These are phyloP conservation scores for Xiphydria camelus DNA, from an alignment of 2,888 invertebrate species.

Conservation along the genomic window DNA sequence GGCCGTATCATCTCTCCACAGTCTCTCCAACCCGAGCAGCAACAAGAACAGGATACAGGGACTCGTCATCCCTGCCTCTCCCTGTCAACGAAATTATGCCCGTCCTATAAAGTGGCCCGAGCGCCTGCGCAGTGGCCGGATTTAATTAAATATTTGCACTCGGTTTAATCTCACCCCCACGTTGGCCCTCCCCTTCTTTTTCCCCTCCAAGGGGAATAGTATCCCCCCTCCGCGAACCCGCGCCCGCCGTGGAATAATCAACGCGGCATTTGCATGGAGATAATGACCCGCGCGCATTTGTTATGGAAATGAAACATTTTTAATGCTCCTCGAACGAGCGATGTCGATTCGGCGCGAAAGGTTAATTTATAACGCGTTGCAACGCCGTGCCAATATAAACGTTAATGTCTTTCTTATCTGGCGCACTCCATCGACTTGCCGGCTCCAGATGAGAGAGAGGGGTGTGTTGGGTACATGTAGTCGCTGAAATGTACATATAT, in stretches of 20 bases:
- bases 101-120: constrained; percentile 4
- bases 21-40: too few species aligned
- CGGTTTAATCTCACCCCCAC: constrained; percentile 30
- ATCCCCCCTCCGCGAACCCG: constrained; percentile 6
- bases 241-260: constrained; percentile 23
- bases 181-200: constrained; percentile 9
- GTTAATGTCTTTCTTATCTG: too few species aligned
- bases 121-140: constrained; percentile 21
- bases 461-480: too few species aligned
- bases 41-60: too few species aligned
- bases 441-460: too few species aligned
- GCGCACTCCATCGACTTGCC: too few species aligned
- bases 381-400: neutral
- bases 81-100: constrained; percentile 29
- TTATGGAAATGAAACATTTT: constrained; percentile 17
- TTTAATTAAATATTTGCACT: constrained; percentile 44
- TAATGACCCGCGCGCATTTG: constrained; percentile 26
- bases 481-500: too few species aligned
- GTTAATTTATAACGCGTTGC: neutral
- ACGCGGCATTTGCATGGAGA: constrained; percentile 26
- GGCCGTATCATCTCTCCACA: too few species aligned
- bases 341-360: neutral
- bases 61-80: too few species aligned
- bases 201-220: constrained; percentile 4
- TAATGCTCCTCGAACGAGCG: constrained; percentile 4